A percentile compares a stretch with the other conserved stretches of the same genome.
Evolutionary conservation across 1,140 invertebrate species (phyloP).

Genomic region (Forficula auricularia): DNA sequence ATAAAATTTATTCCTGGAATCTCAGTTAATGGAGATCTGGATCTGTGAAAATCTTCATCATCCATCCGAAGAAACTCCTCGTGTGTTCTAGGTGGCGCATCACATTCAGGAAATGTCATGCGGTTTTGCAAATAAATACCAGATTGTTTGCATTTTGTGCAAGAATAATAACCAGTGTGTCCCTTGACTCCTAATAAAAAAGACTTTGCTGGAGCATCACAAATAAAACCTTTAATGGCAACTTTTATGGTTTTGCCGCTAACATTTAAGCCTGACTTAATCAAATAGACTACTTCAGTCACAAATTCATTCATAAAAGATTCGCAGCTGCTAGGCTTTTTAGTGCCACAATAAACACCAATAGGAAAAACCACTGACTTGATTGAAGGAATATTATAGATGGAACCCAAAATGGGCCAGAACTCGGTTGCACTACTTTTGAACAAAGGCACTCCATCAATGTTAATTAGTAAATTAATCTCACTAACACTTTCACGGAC

Average conservation of each 20-base stretch:
- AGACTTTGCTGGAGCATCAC: conserved; percentile 17
- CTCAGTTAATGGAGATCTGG: conserved; percentile 16
- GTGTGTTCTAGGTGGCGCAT: conserved; percentile 15
- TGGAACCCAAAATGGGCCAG: conserved; percentile 15
- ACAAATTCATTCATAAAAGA: conserved; percentile 15
- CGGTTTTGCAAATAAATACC: conserved; percentile 14
- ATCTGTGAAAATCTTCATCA: conserved; percentile 21
- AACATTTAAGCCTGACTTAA: conserved; percentile 7
- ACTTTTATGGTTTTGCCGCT: conserved; percentile 8
- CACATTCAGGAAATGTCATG: conserved; percentile 14
- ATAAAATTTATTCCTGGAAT: conserved; percentile 20
- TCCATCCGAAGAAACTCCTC: conserved; percentile 13
- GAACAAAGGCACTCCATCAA: conserved; percentile 15
- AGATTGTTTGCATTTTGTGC: conserved; percentile 16
- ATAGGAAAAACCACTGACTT: conserved; percentile 9
- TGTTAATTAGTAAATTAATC: conserved; percentile 9
- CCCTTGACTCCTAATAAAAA: conserved; percentile 15
- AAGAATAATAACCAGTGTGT: conserved; percentile 15
- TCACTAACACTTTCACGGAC: background rate
- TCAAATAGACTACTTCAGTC: conserved; percentile 10
- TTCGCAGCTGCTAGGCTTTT: conserved; percentile 12
- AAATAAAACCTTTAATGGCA: conserved; percentile 13
- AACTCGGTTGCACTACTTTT: conserved; percentile 12
- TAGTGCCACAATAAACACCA: conserved; percentile 14
- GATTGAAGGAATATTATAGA: conserved; percentile 4